Base-by-base conservation (phyloP, 2,113 vertebrate genomes). In the Furnarius figulus region DNA sequence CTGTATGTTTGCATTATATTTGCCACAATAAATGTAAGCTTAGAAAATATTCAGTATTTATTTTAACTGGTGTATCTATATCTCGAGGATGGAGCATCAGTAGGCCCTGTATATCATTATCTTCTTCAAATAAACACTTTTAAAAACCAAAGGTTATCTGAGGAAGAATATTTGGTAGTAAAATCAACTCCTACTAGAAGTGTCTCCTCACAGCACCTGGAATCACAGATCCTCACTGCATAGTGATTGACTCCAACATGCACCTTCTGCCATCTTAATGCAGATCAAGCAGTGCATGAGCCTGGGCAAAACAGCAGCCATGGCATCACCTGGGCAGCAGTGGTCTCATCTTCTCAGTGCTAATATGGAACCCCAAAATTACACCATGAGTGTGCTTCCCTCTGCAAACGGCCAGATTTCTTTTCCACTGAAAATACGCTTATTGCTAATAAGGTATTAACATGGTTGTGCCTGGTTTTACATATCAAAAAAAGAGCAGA, bases 41-140 rank as follows among this genome's bases (percentile, higher is more conserved):
- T 33, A 76, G 33, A 28, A 82, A 67, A 67, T 52, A 72, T 15
- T 72, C 6, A 39, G 13, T 24, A 33, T 33, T 67, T 49, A 10
- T 72, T 74, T 75, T 49, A 66, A 85, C 46, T 66, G 56, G 8
- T 1, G 1, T 53, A 44, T 5, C 20, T 85, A 0, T 46, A 27
- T 39, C 16, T 53, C 63, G 52, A 39, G 33, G 27, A 14, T 9
- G 9, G 27, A 70, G 55, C 47, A 22, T 28, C 55, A 63, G n/a
- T 19, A 56, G 10, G 20, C 5, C 17, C 8, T 0, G 0, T 13
- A 5, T n/a, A 37, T n/a, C 27, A n/a, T 52, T 75, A n/a, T 40
- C 12, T 30, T 52, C 30, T 39, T 52, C 42, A 88, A 22, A 85
- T 31, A 67, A 56, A n/a, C 30, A 30, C 27, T 30, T 76, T 23